Evolutionary conservation across 2,113 vertebrate genomes (phyloP), one percentile per base, ranked within the genome.

Genomic region (Rhinolophus sinicus): DNA sequence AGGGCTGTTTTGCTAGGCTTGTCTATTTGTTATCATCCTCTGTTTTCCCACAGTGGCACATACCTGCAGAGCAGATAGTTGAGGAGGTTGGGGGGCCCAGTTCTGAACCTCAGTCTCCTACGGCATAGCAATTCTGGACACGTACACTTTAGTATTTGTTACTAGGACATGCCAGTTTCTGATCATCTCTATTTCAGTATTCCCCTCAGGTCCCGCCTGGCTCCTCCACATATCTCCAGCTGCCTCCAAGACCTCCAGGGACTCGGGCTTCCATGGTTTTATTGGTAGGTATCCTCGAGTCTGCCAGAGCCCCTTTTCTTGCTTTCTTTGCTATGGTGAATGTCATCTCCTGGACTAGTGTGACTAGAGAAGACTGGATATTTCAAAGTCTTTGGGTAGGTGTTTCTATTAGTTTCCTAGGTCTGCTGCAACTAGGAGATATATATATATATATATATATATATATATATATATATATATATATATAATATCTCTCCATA

Each of bases 221-320:
- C n/a, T 93, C 97, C 21, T 92, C 97, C 44, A 98, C 98, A 1
- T 98, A 98, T 65, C 97, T 98, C 28, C 98, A 98, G 78, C 95
- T 98, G 3, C 98, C 98, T 9, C 98, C 98, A 0, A 82, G 97
- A 22, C 96, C 97, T 28, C 92, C 96, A 2, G 98, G 97, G 30
- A 98, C 96, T 40, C 98, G 56, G 90, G 93, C 97, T 69, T 98
- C 98, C 47, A 80, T 98, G 82, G 96, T 98, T 85, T 95, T 97
- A 47, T 76, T 97, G 97, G 98, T 98, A 96, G n/a, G 97, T 97
- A 69, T 80, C 56, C 33, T 54, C 40, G 3, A 44, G 64, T 65
- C 21, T 80, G 50, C 33, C 9, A 6, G 40, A 64, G 4, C 4
- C 30, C 44, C n/a, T 28, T 60, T 28, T 70, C 35, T 50, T 72